These are phyloP conservation scores for Remorina albescens DNA, from an alignment of 2,797 vertebrate genomes.

Conservation along the genomic window DNA sequence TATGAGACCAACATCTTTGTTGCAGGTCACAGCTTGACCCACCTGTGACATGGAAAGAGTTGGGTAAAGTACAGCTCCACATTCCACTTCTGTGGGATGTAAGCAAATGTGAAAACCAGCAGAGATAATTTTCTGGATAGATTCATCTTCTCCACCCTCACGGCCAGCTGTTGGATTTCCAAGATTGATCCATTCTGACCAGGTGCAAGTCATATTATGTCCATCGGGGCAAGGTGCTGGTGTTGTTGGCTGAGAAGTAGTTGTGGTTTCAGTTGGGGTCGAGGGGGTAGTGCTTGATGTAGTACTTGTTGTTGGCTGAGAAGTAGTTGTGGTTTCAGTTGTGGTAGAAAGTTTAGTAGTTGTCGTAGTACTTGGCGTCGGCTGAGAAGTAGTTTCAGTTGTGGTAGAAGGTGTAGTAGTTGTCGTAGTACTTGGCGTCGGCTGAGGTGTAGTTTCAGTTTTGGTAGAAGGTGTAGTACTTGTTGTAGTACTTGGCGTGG, in stretches of 20 bases:
- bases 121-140: conserved; percentile 43
- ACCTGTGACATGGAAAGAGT: background rate
- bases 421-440: background rate
- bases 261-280: background rate
- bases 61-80: conserved; percentile 37
- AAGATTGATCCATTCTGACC: conserved; percentile 48
- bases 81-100: conserved; percentile 21
- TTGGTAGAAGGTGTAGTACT: background rate
- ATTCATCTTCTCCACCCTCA: conserved; percentile 53
- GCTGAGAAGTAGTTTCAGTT: background rate
- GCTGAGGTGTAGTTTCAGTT: background rate
- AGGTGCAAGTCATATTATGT: conserved; percentile 22
- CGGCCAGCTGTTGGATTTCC: conserved; percentile 39
- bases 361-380: background rate
- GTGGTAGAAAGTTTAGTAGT: background rate
- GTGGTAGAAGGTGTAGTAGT: background rate
- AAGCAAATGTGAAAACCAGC: conserved; percentile 29
- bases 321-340: background rate
- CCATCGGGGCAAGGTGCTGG: conserved; percentile 2
- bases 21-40: conserved; percentile 48
- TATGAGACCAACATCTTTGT: conserved; percentile 41
- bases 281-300: background rate
- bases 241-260: background rate
- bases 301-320: no score
- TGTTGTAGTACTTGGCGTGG: no score